Evolutionary conservation across 2,888 invertebrate genomes (phyloP), one percentile per base, ranked within the genome.

Genomic region (Callosobruchus maculatus): DNA sequence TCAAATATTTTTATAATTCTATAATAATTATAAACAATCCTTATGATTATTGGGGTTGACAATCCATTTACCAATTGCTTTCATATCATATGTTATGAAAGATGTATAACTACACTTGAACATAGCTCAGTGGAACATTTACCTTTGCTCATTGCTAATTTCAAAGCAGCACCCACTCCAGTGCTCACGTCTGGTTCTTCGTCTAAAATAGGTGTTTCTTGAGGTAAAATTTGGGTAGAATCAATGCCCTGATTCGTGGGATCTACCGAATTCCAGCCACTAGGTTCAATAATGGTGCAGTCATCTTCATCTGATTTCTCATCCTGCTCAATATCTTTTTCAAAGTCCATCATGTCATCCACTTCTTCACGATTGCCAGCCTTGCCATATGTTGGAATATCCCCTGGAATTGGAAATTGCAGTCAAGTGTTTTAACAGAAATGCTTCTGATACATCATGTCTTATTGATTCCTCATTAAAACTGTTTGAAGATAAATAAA

Each of bases 381-480:
- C 86, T 93, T 93, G 20, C 97, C 97, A 85, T 97, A 97, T 0
- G 97, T 97, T 74, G 98, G 97, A 82, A 97, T 97, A 85, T 98
- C 97, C 0, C 98, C 85, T 84, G 70, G 20, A 97, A 71, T 30
- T 20, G 3, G 30, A 49, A 49, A 49, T 13, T 26, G 7, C 7
- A 26, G 26, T 26, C 2, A 26, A 26, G 7, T 26, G 26, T 2
- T 4, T 26, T 26, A 7, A 26, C 26, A n/a, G n/a, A n/a, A n/a
- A n/a, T n/a, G n/a, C n/a, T n/a, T n/a, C n/a, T n/a, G n/a, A n/a
- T n/a, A n/a, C n/a, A n/a, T n/a, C n/a, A n/a, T n/a, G n/a, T n/a
- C n/a, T n/a, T n/a, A n/a, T n/a, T n/a, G n/a, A n/a, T n/a, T n/a
- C n/a, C n/a, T n/a, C n/a, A n/a, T n/a, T n/a, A n/a, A n/a, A n/a